Conservation (phyloP, 2,797 vertebrate species). For the Channa striata region DNA sequence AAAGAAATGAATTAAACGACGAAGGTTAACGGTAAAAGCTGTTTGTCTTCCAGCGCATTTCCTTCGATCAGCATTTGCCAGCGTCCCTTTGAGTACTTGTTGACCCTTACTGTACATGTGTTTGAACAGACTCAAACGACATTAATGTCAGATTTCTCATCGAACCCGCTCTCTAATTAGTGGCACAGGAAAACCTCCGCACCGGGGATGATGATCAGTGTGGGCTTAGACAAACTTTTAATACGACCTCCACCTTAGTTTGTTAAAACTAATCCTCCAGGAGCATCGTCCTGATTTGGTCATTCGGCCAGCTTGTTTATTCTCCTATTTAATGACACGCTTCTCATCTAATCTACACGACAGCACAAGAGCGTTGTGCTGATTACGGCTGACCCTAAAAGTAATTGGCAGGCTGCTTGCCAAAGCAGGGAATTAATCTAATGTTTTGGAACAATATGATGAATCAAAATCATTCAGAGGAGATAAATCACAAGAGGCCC, state of each 20-base stretch:
- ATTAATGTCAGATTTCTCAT: conserved; percentile 34
- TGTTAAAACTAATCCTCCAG: conserved; percentile 34
- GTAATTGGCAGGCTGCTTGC: conserved; percentile 76
- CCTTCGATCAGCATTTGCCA: conserved; percentile 27
- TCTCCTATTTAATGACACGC: conserved; percentile 62
- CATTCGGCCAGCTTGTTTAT: conserved; percentile 15
- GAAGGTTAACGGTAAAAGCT: conserved; percentile 1
- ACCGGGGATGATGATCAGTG: neutral
- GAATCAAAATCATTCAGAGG: conserved; percentile 66
- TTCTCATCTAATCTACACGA: conserved; percentile 66
- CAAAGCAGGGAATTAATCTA: conserved; percentile 77
- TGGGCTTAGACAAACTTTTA: conserved; percentile 21
- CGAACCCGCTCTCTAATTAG: conserved; percentile 23
- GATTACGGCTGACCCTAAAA: conserved; percentile 75
- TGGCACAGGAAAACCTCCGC: conserved; percentile 20
- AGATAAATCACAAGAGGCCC: conserved; percentile 68
- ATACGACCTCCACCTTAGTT: conserved; percentile 26
- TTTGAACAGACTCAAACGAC: conserved; percentile 56
- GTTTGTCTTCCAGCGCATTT: conserved; percentile 38
- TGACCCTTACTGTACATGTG: conserved; percentile 51
- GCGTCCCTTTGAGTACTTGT: conserved; percentile 34
- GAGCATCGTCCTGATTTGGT: conserved; percentile 44
- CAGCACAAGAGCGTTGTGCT: conserved; percentile 65
- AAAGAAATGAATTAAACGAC: neutral
- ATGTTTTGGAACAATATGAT: conserved; percentile 66